Conservation (phyloP, 2,888 invertebrate genomes). For the Sussaba pulchella region DNA sequence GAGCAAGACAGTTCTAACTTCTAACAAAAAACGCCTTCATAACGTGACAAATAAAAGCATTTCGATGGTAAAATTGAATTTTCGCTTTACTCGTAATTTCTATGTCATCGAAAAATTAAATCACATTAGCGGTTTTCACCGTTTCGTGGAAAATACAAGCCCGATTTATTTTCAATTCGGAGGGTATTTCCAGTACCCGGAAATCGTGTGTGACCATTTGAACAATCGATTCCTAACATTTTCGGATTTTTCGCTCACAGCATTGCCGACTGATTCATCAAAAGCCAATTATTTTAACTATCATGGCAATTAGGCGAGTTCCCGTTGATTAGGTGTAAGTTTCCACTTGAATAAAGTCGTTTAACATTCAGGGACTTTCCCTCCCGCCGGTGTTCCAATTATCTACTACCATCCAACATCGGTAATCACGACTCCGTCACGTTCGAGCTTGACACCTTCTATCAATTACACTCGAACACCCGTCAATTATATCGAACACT, state of each 20-base stretch:
- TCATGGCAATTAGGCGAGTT: background rate
- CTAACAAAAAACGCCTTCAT: background rate
- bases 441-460: constrained; percentile 40
- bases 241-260: background rate
- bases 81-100: no score
- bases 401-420: background rate
- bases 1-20: background rate
- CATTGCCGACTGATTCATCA: background rate
- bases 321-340: constrained; percentile 20
- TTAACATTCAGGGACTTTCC: no score
- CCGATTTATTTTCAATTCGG: no score
- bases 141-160: no score
- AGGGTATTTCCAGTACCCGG: no score
- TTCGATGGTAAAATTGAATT: no score
- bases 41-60: background rate
- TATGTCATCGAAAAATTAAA: no score
- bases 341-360: background rate
- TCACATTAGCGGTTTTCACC: no score
- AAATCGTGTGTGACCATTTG: no score
- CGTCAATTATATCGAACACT: no score
- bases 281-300: background rate
- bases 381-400: background rate
- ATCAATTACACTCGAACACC: no score
- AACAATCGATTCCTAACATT: background rate
- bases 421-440: constrained; percentile 6